Conservation (phyloP, 2,888 invertebrate species). For the Seira ritae region DNA sequence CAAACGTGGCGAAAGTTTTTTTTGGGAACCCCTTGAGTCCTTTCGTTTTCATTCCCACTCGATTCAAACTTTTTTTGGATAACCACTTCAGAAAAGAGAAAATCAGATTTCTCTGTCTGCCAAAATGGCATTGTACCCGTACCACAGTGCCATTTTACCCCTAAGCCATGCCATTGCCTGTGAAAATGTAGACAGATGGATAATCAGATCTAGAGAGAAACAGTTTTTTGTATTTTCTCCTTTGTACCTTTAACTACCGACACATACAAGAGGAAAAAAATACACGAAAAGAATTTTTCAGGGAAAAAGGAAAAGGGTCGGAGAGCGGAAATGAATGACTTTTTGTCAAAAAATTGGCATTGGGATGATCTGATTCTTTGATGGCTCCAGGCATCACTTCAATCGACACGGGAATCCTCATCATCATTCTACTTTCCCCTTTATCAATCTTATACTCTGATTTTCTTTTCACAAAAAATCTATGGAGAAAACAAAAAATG, state of each 20-base stretch:
- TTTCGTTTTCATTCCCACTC: no score
- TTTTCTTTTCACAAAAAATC: background rate
- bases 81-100: background rate
- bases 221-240: background rate
- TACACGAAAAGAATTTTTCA: background rate
- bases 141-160: background rate
- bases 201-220: background rate
- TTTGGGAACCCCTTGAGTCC: background rate
- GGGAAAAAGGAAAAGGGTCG: slow-evolving; percentile 20
- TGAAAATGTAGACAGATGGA: background rate
- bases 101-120: background rate
- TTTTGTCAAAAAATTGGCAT: slow-evolving; percentile 59
- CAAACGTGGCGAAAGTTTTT: background rate
- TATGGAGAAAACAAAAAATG: background rate
- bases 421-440: no score
- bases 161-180: no score
- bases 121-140: no score
- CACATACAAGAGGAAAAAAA: background rate
- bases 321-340: slow-evolving; percentile 57
- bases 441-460: no score
- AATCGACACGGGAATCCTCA: slow-evolving; percentile 31
- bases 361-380: slow-evolving; percentile 56
- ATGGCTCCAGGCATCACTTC: background rate
- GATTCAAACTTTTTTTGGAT: background rate
- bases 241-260: background rate